Percentiles rank a stretch among this genome's conserved stretches.
Conservation (phyloP, 2,113 vertebrate genomes). For the Hypanus sabinus region DNA sequence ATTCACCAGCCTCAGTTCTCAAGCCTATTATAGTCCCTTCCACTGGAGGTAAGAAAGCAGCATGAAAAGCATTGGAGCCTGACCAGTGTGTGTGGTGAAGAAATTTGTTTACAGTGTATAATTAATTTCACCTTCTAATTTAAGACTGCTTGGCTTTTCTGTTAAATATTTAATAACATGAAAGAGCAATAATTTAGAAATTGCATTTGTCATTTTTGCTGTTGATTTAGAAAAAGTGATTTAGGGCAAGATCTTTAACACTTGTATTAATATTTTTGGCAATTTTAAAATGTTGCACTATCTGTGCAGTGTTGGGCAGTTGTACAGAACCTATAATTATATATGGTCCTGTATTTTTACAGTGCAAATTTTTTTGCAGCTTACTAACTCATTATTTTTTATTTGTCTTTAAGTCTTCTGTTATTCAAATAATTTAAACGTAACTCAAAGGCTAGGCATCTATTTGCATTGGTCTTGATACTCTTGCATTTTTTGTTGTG, state of each 20-base stretch:
- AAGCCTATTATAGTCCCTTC: slow-evolving; percentile 62
- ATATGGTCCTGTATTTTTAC: neutral
- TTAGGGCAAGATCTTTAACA: neutral
- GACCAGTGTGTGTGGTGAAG: neutral
- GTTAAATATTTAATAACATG: neutral
- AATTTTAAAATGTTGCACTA: neutral
- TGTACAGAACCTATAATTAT: neutral
- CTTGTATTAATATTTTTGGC: neutral
- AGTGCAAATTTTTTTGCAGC: neutral
- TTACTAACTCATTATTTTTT: neutral
- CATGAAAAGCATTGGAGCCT: slow-evolving; percentile 27
- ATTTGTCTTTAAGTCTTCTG: neutral
- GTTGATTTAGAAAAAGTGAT: neutral
- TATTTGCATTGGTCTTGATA: neutral
- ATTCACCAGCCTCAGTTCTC: slow-evolving; percentile 57
- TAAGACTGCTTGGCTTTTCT: neutral
- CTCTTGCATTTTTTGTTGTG: neutral
- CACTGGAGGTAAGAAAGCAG: slow-evolving; percentile 84
- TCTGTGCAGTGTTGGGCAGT: neutral
- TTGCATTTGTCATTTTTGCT: neutral
- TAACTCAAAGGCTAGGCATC: neutral
- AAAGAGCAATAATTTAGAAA: neutral
- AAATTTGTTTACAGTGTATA: neutral
- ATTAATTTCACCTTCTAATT: neutral
- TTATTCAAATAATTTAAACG: neutral